A percentile compares a stretch with the other conserved stretches of the same genome.
phyloP scores from a whole-genome alignment of 2,797 vertebrate species.

The Sebastolobus altivelis region DNA sequence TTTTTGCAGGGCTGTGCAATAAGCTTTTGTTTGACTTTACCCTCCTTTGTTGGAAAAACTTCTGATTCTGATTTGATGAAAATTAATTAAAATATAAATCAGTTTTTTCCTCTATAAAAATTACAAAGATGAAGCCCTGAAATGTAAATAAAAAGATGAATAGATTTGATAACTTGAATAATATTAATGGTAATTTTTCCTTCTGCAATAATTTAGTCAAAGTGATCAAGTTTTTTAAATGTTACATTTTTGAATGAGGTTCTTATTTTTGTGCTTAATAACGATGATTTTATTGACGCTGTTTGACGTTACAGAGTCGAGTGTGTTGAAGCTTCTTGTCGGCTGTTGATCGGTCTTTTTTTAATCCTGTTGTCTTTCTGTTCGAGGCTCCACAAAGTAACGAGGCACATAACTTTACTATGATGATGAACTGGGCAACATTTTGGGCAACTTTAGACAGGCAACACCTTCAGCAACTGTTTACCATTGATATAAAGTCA shows the following conservation, averaged over 20 bases:
- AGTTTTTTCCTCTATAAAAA: not conserved
- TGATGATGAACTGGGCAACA: not conserved
- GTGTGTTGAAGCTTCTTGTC: conserved; percentile 25
- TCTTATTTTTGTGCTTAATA: not conserved
- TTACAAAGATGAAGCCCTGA: not conserved
- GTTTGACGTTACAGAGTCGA: conserved; percentile 5
- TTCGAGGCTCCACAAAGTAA: conserved; percentile 36
- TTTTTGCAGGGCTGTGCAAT: conserved; percentile 43
- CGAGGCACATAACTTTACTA: conserved; percentile 48
- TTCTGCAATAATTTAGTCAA: conserved; percentile 18
- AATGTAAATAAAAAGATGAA: conserved; percentile 24
- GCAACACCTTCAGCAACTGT: not conserved
- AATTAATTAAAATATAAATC: not conserved
- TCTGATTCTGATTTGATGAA: not conserved
- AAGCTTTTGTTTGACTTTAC: conserved; percentile 17
- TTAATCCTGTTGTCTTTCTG: conserved; percentile 10
- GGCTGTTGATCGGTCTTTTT: conserved; percentile 75
- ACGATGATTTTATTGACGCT: conserved; percentile 7
- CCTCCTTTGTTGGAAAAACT: not conserved
- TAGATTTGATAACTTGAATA: conserved; percentile 25
- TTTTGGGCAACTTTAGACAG: not conserved
- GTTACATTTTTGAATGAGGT: conserved; percentile 4
- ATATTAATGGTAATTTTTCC: not conserved
- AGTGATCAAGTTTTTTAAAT: not conserved
- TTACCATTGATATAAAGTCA: not conserved